These are phyloP conservation scores for Phaethornis superciliosus DNA, from an alignment of 2,113 vertebrate species.

Conservation along the genomic window DNA sequence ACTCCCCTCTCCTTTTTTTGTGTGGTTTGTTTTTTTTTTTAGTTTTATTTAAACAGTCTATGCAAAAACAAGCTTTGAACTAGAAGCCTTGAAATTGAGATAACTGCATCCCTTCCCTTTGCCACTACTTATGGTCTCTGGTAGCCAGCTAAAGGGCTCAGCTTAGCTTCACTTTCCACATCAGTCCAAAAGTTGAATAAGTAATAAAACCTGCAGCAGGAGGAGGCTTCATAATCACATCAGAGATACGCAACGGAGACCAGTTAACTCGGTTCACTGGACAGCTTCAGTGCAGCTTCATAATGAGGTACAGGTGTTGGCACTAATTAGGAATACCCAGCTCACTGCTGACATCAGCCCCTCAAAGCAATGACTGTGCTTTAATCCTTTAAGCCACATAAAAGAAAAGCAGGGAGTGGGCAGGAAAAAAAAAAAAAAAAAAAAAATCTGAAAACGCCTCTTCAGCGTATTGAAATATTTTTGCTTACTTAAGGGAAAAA, in stretches of 20 bases:
- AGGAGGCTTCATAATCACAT: slow-evolving; percentile 39
- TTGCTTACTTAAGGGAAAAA: slow-evolving; percentile 16
- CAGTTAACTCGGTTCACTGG: slow-evolving; percentile 21
- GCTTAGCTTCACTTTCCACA: slow-evolving; percentile 35
- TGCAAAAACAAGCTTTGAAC: slow-evolving; percentile 16
- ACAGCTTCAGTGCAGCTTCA: slow-evolving; percentile 40
- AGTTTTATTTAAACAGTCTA: background rate
- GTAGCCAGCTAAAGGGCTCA: slow-evolving; percentile 35
- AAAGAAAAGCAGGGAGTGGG: slow-evolving; percentile 35
- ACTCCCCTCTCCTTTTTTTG: rapidly evolving
- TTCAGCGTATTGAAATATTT: slow-evolving; percentile 34
- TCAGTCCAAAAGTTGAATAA: slow-evolving; percentile 23
- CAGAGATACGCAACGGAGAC: slow-evolving; percentile 18
- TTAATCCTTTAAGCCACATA: slow-evolving; percentile 67
- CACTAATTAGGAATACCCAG: slow-evolving; percentile 65
- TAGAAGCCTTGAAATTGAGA: background rate
- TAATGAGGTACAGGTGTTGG: slow-evolving; percentile 72
- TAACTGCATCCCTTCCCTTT: background rate
- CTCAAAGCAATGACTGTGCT: slow-evolving; percentile 64
- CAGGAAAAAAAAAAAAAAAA: background rate
- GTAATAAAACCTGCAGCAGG: slow-evolving; percentile 18
- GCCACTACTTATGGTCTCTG: slow-evolving; percentile 15
- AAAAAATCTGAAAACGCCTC: background rate
- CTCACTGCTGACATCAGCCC: slow-evolving; percentile 37
- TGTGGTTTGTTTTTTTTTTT: background rate